Percentiles rank a stretch among this genome's conserved stretches.
phyloP scores from a whole-genome alignment of 1,140 invertebrate genomes.

The Drosophila lacertosa region DNA sequence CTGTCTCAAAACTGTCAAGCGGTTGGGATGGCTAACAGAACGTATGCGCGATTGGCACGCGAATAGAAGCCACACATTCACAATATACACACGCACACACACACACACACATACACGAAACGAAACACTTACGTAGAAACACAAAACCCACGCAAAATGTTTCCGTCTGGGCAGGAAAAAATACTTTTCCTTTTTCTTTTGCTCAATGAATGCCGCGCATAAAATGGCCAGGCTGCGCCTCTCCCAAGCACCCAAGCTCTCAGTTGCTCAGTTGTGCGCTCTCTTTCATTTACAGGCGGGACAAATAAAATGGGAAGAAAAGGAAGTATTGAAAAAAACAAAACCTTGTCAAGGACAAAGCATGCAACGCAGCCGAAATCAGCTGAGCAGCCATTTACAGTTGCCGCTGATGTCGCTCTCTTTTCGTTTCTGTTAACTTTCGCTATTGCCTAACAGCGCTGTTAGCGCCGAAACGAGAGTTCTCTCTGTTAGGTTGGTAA shows the following conservation, averaged over 20 bases:
- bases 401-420: conserved; percentile 29
- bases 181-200: conserved; percentile 54
- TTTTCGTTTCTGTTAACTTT: conserved; percentile 46
- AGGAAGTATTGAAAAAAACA: conserved; percentile 59
- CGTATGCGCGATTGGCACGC: conserved; percentile 69
- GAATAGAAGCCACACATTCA: conserved; percentile 44
- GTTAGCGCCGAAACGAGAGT: conserved; percentile 18
- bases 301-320: conserved; percentile 22
- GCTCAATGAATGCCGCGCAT: conserved; percentile 62
- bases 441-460: conserved; percentile 23
- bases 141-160: conserved; percentile 41
- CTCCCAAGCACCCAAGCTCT: conserved; percentile 18
- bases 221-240: conserved; percentile 42
- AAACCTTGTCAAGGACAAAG: conserved; percentile 83
- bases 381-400: conserved; percentile 65
- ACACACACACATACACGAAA: conserved; percentile 10
- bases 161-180: conserved; percentile 53
- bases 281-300: conserved; percentile 8
- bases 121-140: conserved; percentile 1
- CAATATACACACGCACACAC: conserved; percentile 15
- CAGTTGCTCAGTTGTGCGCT: conserved; percentile 10
- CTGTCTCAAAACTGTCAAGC: conserved; percentile 51
- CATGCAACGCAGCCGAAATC: conserved; percentile 68
- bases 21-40: conserved; percentile 46
- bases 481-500: conserved; percentile 41